A percentile compares a stretch with the other conserved stretches of the same genome.
Evolutionary conservation across 2,113 vertebrate species (phyloP).

Genomic region (Mus spicilegus): DNA sequence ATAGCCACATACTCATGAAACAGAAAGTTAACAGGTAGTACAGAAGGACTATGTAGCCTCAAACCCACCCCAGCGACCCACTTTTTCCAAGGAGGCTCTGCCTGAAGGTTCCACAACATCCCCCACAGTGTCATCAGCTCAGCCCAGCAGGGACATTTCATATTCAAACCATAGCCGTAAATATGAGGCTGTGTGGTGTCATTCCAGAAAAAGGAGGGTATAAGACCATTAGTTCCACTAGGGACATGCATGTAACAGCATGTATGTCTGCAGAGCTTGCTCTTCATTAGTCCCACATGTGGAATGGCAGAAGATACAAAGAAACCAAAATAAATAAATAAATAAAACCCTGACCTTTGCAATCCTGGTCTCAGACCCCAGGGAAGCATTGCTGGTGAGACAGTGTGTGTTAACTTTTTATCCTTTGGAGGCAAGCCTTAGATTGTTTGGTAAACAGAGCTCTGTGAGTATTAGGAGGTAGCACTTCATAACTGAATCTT

Average conservation of each 20-base stretch:
- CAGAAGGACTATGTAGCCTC: no score
- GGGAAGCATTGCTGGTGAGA: not conserved
- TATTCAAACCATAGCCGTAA: not conserved
- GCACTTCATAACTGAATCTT: not conserved
- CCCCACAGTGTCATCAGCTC: not conserved
- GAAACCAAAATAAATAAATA: not conserved
- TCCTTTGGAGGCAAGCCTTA: not conserved
- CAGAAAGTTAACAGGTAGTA: not conserved
- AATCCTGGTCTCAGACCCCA: not conserved
- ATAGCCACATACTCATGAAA: no score
- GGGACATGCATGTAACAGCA: not conserved
- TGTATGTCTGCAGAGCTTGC: not conserved
- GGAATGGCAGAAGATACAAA: not conserved
- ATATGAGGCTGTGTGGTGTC: constrained; percentile 14
- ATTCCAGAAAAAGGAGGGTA: not conserved
- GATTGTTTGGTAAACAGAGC: not conserved
- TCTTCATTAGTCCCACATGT: not conserved
- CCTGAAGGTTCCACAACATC: not conserved
- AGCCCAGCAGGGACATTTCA: not conserved
- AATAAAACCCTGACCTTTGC: not conserved
- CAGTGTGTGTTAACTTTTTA: not conserved
- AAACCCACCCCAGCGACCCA: not conserved
- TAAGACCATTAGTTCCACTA: not conserved
- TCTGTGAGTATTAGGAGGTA: not conserved
- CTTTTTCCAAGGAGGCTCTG: not conserved